Conservation (phyloP, 2,797 vertebrate genomes). For the Premnoplex brunnescens region DNA sequence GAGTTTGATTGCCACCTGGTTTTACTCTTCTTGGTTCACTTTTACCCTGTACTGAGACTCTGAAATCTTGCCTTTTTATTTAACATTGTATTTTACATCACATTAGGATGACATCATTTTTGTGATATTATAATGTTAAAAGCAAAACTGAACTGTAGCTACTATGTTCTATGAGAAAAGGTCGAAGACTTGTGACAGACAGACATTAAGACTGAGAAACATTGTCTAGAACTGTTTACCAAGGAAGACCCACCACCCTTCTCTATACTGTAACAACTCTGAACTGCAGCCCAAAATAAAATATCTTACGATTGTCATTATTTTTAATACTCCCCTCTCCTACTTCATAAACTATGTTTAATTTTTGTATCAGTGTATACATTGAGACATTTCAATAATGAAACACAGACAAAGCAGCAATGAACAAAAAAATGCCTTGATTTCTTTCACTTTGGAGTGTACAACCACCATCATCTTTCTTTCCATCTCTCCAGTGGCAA, state of each 20-base stretch:
- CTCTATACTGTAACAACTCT: not conserved
- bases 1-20: not conserved
- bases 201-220: not conserved
- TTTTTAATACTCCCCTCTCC: not conserved
- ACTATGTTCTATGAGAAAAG: not conserved
- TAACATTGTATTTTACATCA: not conserved
- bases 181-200: not conserved
- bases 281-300: not conserved
- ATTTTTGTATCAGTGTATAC: not conserved
- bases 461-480: not conserved
- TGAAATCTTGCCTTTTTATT: not conserved
- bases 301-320: not conserved
- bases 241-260: not conserved
- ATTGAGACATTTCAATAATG: not conserved
- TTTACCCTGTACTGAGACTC: not conserved
- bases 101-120: not conserved
- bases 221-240: not conserved
- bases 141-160: not conserved
- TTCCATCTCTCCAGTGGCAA: not conserved
- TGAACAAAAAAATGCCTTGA: not conserved
- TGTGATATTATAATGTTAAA: not conserved
- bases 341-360: not conserved
- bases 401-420: not conserved
- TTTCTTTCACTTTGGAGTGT: not conserved
- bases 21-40: not conserved